These are phyloP conservation scores for Phlogophora meticulosa DNA, from an alignment of 2,888 invertebrate genomes.

Conservation along the genomic window DNA sequence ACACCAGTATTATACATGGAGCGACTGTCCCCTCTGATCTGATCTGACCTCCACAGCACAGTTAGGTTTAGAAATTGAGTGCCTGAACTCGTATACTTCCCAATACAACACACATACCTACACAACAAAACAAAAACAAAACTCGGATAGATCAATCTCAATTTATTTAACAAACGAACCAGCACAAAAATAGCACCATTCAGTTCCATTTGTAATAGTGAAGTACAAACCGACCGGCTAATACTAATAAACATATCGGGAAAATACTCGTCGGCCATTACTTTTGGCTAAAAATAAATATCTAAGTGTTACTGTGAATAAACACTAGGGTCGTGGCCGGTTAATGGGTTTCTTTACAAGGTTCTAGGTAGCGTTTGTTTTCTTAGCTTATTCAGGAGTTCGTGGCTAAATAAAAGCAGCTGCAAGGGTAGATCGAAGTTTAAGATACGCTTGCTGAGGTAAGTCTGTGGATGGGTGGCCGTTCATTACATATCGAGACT, in stretches of 20 bases:
- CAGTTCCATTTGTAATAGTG: conserved; percentile 28
- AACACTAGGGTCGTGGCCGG: conserved; percentile 15
- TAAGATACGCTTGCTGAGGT: no score
- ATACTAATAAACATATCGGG: conserved; percentile 46
- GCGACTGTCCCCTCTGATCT: no score
- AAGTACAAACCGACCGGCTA: conserved; percentile 11
- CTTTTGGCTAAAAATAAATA: conserved; percentile 35
- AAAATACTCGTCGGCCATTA: conserved; percentile 30
- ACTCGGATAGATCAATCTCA: conserved; percentile 20
- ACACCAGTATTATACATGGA: no score
- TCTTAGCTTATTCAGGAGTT: background rate
- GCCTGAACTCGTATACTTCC: no score
- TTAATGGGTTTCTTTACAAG: conserved; percentile 22
- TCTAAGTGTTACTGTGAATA: conserved; percentile 26
- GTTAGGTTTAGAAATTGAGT: no score
- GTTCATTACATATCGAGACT: no score
- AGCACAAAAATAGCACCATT: conserved; percentile 31
- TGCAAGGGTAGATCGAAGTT: no score
- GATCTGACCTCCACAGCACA: no score
- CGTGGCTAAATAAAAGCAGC: no score
- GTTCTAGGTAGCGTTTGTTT: conserved; percentile 17
- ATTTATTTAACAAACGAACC: conserved; percentile 17
- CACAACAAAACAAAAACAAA: conserved; percentile 4
- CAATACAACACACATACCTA: background rate
- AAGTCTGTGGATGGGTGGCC: no score